Evolutionary conservation across 2,113 vertebrate species (phyloP).

Genomic region (Chloropsis cyanopogon): DNA sequence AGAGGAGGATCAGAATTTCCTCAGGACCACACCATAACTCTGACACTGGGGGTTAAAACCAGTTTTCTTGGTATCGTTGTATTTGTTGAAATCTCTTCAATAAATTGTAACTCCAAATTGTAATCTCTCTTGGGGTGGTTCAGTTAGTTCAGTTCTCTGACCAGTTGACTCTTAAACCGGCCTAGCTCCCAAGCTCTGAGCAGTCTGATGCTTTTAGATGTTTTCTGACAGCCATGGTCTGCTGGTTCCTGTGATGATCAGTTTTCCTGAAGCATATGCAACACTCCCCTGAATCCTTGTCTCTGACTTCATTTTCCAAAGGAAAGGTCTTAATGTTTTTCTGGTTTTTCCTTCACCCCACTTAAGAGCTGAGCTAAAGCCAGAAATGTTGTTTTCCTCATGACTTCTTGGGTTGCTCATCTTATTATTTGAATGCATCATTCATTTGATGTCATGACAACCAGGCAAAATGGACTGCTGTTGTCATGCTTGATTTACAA

Average conservation of each 20-base stretch:
- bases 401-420: neutral
- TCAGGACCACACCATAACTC: neutral
- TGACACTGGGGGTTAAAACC: neutral
- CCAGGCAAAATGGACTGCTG: neutral
- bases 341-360: neutral
- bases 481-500: neutral
- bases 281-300: neutral
- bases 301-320: neutral
- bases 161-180: neutral
- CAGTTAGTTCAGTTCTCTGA: neutral
- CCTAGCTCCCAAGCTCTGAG: neutral
- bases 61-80: neutral
- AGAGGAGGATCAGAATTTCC: neutral
- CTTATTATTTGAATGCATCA: neutral
- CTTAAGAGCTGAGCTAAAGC: neutral
- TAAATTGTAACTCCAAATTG: neutral
- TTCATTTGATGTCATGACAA: neutral
- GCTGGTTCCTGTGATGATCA: neutral
- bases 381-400: neutral
- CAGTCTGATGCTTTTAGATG: neutral
- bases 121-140: neutral
- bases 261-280: neutral
- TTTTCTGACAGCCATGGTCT: neutral
- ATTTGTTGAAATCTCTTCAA: neutral
- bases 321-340: neutral